These are phyloP conservation scores for Hemichromis elongatus DNA, from an alignment of 2,113 vertebrate species.

Conservation along the genomic window DNA sequence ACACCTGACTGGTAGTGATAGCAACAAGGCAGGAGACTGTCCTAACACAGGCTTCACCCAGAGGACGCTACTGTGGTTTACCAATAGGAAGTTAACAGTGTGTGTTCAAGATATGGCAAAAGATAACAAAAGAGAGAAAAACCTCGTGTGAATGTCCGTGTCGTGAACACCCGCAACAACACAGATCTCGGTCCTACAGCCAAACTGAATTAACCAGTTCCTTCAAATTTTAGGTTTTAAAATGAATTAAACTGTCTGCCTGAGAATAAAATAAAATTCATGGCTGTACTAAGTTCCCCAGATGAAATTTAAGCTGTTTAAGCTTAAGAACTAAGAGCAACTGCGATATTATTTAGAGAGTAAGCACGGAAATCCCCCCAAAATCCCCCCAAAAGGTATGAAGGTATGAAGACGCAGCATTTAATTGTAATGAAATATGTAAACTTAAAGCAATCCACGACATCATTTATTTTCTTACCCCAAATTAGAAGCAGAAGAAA, in stretches of 20 bases:
- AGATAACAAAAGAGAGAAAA: background rate
- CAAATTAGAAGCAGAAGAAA: background rate
- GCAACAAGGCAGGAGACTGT: constrained; percentile 36
- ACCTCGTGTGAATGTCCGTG: background rate
- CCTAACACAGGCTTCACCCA: background rate
- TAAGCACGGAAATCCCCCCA: background rate
- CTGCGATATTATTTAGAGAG: background rate
- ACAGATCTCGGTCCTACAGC: background rate
- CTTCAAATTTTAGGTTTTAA: background rate
- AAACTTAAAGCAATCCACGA: background rate
- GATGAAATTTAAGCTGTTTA: background rate
- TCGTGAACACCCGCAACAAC: background rate
- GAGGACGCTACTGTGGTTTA: constrained; percentile 25
- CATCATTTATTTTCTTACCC: background rate
- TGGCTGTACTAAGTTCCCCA: background rate
- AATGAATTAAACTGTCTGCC: background rate
- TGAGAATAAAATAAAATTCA: background rate
- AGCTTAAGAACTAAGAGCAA: background rate
- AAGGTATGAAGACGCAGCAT: background rate
- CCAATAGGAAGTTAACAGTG: constrained; percentile 29
- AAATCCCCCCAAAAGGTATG: too few relatives aligned
- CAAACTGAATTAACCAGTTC: background rate
- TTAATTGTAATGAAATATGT: background rate
- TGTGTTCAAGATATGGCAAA: constrained; percentile 1
- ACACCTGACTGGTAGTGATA: constrained; percentile 53